phyloP scores from a whole-genome alignment of 2,113 vertebrate genomes.

The Talpa occidentalis region DNA sequence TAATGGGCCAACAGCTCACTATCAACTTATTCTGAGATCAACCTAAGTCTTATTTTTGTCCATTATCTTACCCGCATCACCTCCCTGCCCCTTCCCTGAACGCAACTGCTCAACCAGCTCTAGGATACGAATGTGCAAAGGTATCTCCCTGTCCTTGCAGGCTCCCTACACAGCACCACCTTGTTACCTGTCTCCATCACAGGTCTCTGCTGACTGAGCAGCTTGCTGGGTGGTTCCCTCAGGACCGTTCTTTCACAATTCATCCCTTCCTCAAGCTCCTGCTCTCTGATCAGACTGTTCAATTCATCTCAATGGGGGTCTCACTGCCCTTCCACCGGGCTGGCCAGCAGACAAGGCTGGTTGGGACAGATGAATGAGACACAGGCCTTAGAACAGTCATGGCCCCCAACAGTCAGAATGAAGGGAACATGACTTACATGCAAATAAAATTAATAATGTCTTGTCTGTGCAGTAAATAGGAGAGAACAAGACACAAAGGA shows the following conservation, averaged over 20 bases:
- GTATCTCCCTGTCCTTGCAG: not conserved
- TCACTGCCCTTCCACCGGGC: not conserved
- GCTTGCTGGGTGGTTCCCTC: not conserved
- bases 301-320: not conserved
- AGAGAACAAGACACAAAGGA: not conserved
- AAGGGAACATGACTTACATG: not conserved
- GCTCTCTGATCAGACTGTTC: not conserved
- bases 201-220: not conserved
- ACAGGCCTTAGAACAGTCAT: not conserved
- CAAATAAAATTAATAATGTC: not conserved
- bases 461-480: not conserved
- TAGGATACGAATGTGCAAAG: not conserved
- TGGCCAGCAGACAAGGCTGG: not conserved
- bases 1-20: not conserved
- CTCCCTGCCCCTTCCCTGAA: not conserved
- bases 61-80: not conserved
- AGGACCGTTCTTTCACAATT: not conserved
- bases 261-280: not conserved
- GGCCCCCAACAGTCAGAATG: not conserved
- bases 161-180: not conserved
- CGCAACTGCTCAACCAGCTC: not conserved
- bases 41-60: not conserved
- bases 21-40: conserved; percentile 13
- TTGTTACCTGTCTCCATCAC: not conserved
- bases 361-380: not conserved